Percentiles rank a stretch among this genome's conserved stretches.
Conservation (phyloP, 2,888 invertebrate genomes). For the Cosmopolites sordidus region DNA sequence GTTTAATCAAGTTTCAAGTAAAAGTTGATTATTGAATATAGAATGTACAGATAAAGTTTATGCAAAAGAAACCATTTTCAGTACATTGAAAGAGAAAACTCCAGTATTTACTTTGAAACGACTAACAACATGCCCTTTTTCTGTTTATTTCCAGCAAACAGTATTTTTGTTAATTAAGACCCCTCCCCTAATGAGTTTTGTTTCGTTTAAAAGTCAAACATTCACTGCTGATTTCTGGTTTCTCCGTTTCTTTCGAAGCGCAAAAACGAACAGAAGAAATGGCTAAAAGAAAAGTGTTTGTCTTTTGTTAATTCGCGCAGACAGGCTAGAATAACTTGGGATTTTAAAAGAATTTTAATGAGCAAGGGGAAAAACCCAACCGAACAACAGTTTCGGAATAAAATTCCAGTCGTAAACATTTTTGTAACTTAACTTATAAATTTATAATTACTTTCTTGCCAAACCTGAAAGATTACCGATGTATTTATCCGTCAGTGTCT, state of each 20-base stretch:
- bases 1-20: no score
- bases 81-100: no score
- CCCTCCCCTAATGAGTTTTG: constrained; percentile 19
- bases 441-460: no score
- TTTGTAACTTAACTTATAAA: no score
- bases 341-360: neutral
- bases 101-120: no score
- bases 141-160: constrained; percentile 6
- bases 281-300: neutral
- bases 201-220: constrained; percentile 17
- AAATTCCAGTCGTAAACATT: no score
- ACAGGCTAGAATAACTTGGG: constrained; percentile 1
- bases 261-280: neutral
- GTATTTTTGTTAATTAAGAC: constrained; percentile 18
- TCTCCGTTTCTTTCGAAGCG: constrained; percentile 20
- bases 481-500: no score
- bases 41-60: no score
- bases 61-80: no score
- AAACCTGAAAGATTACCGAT: no score
- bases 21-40: no score
- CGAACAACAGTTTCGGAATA: no score
- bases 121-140: neutral
- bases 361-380: neutral
- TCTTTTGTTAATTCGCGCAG: neutral
- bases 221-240: constrained; percentile 29